Evolutionary conservation across 2,888 invertebrate genomes (phyloP), one percentile per base, ranked within the genome.

Genomic region (Troides oblongomaculatus): DNA sequence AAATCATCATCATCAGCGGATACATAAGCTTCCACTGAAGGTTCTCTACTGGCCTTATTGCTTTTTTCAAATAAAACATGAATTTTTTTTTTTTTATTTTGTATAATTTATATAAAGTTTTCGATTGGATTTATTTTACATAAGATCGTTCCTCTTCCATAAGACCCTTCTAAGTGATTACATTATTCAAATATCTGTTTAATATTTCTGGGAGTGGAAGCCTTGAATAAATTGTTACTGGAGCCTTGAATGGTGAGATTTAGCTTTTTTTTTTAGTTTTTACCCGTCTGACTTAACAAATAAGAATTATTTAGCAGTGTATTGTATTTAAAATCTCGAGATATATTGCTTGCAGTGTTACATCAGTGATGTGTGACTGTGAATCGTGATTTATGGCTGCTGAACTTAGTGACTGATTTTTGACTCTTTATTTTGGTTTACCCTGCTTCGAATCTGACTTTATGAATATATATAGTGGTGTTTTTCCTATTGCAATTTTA

Each of bases 121-220:
- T n/a, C 17, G n/a, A 61, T 66, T 17, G 21, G 61, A 36, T 39
- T 61, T 21, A 30, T 64, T 64, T 61, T 61, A 64, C 60, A 60
- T 25, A 64, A 53, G 53, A 14, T 64, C 56, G 36, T 56, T 64
- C 64, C 30, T 39, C 60, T 30, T 63, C 59, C 50, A n/a, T 61
- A 68, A 14, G 53, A 30, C 68, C 53, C 64, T 60, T 36, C 60
- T 39, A 61, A 63, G 64, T 61, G 68, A 69, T 69, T 68, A 64
- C 64, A 64, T 68, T 69, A 69, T 69, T 69, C 68, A 64, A 69
- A 64, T 64, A 64, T 53, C 68, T 60, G 30, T 56, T 69, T 69
- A 64, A 69, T 69, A 64, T 69, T 69, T 69, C 43, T 60, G 57
- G 53, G 53, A 64, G 8, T 8, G 30, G 30, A n/a, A 21, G 18